These are phyloP conservation scores for Psettodes erumei DNA, from an alignment of 2,113 vertebrate genomes.

Conservation along the genomic window DNA sequence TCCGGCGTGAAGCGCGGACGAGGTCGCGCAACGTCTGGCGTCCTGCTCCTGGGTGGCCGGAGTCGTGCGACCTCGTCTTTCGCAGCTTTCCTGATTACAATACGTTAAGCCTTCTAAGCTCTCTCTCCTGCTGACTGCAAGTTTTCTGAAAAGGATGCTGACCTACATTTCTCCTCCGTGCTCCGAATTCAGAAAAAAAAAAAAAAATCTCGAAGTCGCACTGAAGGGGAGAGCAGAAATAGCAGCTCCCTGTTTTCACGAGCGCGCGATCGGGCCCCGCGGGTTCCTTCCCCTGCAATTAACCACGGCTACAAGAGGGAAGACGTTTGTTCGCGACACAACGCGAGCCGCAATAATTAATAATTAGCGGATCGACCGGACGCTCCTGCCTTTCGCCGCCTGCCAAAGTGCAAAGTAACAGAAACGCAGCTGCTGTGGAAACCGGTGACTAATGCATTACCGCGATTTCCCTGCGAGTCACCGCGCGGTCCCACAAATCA, in stretches of 20 bases:
- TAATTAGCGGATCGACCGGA: conserved; percentile 10
- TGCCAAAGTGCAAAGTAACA: conserved; percentile 12
- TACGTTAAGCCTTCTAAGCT: conserved; percentile 62
- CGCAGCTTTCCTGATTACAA: conserved; percentile 65
- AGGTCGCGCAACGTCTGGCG: conserved; percentile 65
- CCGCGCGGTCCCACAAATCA: conserved; percentile 31
- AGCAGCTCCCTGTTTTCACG: conserved; percentile 39
- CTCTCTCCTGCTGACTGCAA: conserved; percentile 29
- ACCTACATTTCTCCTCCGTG: conserved; percentile 73
- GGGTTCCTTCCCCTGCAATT: conserved; percentile 7
- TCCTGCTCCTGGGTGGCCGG: too few relatives aligned
- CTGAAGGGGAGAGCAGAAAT: conserved; percentile 45
- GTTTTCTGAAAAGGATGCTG: conserved; percentile 58
- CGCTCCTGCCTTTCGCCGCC: not conserved
- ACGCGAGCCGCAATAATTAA: not conserved
- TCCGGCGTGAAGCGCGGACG: conserved; percentile 10
- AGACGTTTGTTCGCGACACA: not conserved
- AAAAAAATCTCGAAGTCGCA: conserved; percentile 50
- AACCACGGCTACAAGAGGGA: not conserved
- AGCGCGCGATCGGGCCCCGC: not conserved
- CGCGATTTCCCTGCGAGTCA: conserved; percentile 54
- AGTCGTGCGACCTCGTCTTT: too few relatives aligned
- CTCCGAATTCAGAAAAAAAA: conserved; percentile 55
- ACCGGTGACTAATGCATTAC: conserved; percentile 44
- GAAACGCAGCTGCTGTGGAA: conserved; percentile 49